Base-by-base conservation (phyloP, 2,797 vertebrate species). In the Melanotaenia pygmaea region DNA sequence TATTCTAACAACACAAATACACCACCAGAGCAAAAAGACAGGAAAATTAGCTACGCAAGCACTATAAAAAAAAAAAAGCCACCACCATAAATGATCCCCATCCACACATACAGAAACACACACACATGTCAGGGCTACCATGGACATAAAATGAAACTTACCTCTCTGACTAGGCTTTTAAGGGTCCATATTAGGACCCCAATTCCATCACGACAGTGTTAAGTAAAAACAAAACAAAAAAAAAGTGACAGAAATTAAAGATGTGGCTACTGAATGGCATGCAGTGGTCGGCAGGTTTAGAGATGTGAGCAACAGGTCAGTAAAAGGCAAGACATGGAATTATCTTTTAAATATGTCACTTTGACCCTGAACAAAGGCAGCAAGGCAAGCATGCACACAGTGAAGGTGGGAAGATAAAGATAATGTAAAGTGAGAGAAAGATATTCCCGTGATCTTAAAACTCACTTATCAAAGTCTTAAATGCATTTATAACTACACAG, bases 151-250 rank as follows among this genome's bases (percentile, higher is more conserved):
- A 87, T 66, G n/a, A 79, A 70, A 90, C 94, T 95, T 94, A 95
- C 94, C 94, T 94, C 94, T 94, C 89, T 76, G 64, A 92, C 88
- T 92, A 92, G 84, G 81, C 85, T 91, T 82, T 86, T 37, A 56
- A 83, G 82, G 86, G 89, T 84, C 90, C 90, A 84, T 81, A 83
- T 85, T 88, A 81, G 76, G 90, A 90, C 83, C 90, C 84, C 83
- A 79, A 79, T 74, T 88, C 92, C 91, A 80, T 89, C 79, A 67
- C 77, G 86, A 89, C 64, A 88, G 92, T 90, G 85, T 91, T 92
- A 84, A 88, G 83, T 88, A 80, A 89, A 89, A 89, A 88, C 32
- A 34, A 34, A 43, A 37, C 66, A 89, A 83, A 32, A 59, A 86
- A 85, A 89, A 84, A 87, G 76, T 87, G 88, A 89, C 72, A 91